A percentile compares a stretch with the other conserved stretches of the same genome.
phyloP scores from a whole-genome alignment of 2,797 vertebrate genomes.

The Setipinna tenuifilis region DNA sequence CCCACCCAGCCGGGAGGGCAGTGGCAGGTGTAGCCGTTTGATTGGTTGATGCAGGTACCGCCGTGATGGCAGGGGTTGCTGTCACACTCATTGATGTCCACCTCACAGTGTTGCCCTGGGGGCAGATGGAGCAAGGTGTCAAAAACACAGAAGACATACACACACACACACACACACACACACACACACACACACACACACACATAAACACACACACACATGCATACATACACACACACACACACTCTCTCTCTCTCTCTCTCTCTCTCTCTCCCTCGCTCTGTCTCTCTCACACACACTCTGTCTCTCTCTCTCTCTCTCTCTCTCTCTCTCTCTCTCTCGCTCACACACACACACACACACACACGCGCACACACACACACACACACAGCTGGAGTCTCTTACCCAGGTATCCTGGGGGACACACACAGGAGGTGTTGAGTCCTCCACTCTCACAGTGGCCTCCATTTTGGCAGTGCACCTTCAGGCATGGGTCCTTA shows the following conservation, averaged over 20 bases:
- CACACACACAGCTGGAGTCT: background rate
- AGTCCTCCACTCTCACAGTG: slow-evolving; percentile 85
- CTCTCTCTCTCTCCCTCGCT: too few relatives aligned
- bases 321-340: too few relatives aligned
- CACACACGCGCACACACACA: slow-evolving; percentile 7
- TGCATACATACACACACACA: background rate
- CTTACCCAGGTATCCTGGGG: slow-evolving; percentile 87
- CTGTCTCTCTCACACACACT: too few relatives aligned
- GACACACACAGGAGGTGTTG: slow-evolving; percentile 87
- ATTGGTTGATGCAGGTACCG: slow-evolving; percentile 92
- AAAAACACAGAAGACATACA: background rate
- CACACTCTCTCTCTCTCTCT: background rate
- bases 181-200: slow-evolving; percentile 64
- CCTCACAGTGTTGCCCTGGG: slow-evolving; percentile 88
- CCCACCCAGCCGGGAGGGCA: slow-evolving; percentile 95
- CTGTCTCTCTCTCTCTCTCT: too few relatives aligned
- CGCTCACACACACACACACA: too few relatives aligned
- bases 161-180: background rate
- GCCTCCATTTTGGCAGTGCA: slow-evolving; percentile 91
- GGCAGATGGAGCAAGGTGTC: background rate
- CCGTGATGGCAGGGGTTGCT: slow-evolving; percentile 93
- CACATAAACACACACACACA: slow-evolving; percentile 66
- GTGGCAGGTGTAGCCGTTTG: slow-evolving; percentile 91
- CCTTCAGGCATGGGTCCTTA: slow-evolving; percentile 90
- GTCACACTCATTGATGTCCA: slow-evolving; percentile 91